phyloP scores from a whole-genome alignment of 2,888 invertebrate genomes.

The Dione vanillae region DNA sequence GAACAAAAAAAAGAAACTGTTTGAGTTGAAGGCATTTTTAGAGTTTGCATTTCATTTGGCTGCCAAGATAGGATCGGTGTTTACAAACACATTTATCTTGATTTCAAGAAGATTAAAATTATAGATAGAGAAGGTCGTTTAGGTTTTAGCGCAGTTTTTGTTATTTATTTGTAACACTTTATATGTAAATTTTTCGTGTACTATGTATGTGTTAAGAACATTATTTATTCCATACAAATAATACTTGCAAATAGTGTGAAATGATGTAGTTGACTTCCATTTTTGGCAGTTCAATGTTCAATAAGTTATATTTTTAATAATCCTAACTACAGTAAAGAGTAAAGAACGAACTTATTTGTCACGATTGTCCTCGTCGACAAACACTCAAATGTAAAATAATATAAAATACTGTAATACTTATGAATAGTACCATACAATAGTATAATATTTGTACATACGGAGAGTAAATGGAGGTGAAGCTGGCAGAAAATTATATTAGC shows the following conservation, averaged over 20 bases:
- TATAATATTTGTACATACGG: background rate
- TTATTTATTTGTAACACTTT: no score
- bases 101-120: constrained; percentile 3
- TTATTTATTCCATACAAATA: no score
- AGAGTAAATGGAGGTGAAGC: constrained; percentile 12
- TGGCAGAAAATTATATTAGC: constrained; percentile 28
- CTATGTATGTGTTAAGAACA: no score
- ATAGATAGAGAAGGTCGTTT: constrained; percentile 4
- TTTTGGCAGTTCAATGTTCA: background rate
- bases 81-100: constrained; percentile 28
- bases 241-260: no score
- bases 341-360: background rate
- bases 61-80: constrained; percentile 31
- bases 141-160: no score
- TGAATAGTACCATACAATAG: background rate
- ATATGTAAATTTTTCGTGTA: no score
- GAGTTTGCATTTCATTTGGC: constrained; percentile 35
- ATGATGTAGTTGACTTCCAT: background rate
- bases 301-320: background rate
- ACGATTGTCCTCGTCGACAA: background rate
- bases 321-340: background rate
- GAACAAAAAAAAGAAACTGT: constrained; percentile 33
- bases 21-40: constrained; percentile 33
- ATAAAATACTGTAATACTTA: no score
- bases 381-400: background rate